A percentile compares a stretch with the other conserved stretches of the same genome.
These are phyloP conservation scores for Drosophila atripex DNA, from an alignment of 2,888 invertebrate species.

Conservation along the genomic window DNA sequence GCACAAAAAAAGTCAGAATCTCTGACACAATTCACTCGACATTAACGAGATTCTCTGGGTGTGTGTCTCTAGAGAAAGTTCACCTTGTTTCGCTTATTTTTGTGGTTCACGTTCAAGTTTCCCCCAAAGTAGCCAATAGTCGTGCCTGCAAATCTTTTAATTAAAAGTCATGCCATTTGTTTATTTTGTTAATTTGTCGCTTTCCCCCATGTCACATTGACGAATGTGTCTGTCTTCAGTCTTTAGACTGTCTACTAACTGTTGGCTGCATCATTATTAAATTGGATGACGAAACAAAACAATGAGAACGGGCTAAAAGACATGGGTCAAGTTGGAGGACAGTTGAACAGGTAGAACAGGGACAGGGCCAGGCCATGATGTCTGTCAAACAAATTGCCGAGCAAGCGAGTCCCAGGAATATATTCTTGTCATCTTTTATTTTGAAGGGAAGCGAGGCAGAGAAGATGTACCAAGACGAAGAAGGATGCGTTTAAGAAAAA, in stretches of 20 bases:
- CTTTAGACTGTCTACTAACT: constrained; percentile 59
- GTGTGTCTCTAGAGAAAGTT: constrained; percentile 38
- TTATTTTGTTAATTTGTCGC: constrained; percentile 72
- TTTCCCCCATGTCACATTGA: constrained; percentile 69
- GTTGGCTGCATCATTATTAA: constrained; percentile 80
- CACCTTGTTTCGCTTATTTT: constrained; percentile 4
- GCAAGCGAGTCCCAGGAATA: constrained; percentile 5
- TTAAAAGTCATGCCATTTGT: constrained; percentile 72
- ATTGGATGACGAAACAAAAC: constrained; percentile 64
- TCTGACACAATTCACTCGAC: constrained; percentile 43
- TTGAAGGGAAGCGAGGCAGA: background rate
- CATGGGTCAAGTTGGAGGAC: constrained; percentile 75
- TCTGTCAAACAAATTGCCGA: constrained; percentile 21
- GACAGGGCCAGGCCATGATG: constrained; percentile 13
- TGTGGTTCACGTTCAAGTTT: constrained; percentile 50
- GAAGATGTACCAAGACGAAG: background rate
- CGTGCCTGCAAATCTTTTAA: constrained; percentile 49
- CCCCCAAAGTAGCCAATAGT: constrained; percentile 45
- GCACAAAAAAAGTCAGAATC: constrained; percentile 16
- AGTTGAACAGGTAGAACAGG: constrained; percentile 13
- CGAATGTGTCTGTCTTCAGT: constrained; percentile 71
- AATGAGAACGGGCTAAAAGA: constrained; percentile 41
- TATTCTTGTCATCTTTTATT: constrained; percentile 9
- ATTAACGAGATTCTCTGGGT: constrained; percentile 34
- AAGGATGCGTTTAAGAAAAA: background rate